A percentile compares a stretch with the other conserved stretches of the same genome.
Conservation (phyloP, 2,888 invertebrate genomes). For the Cephus spinipes region DNA sequence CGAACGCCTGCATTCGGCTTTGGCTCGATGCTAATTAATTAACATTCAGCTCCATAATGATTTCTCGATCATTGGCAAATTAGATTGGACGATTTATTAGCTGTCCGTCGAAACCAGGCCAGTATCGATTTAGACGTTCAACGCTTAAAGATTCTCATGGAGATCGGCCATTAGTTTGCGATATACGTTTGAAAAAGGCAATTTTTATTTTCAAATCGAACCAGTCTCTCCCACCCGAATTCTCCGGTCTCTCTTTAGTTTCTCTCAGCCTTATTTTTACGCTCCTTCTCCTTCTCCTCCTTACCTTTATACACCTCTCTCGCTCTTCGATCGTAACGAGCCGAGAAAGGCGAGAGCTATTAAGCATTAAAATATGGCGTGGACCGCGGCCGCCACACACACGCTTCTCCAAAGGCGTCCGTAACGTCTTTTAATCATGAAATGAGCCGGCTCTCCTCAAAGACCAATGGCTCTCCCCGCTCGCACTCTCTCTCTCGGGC, state of each 20-base stretch:
- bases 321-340: constrained; percentile 48
- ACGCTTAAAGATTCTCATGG: background rate
- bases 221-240: background rate
- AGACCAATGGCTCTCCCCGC: constrained; percentile 5
- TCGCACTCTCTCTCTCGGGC: constrained; percentile 45
- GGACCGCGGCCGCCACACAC: constrained; percentile 52
- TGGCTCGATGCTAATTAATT: background rate
- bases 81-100: background rate
- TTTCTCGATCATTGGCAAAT: background rate
- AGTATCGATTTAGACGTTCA: background rate
- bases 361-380: constrained; percentile 59
- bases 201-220: background rate
- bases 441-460: constrained; percentile 58
- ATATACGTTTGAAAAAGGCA: background rate
- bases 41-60: background rate
- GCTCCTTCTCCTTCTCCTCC: background rate
- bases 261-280: background rate
- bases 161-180: background rate
- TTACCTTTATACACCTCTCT: constrained; percentile 22
- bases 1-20: background rate
- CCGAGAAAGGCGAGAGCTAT: constrained; percentile 57
- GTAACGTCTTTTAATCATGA: constrained; percentile 65
- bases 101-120: background rate
- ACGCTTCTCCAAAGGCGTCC: constrained; percentile 56
- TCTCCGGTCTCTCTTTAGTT: background rate